Base-by-base conservation (phyloP, 64 coral and sea anemone genomes). In the Porites lutea region DNA sequence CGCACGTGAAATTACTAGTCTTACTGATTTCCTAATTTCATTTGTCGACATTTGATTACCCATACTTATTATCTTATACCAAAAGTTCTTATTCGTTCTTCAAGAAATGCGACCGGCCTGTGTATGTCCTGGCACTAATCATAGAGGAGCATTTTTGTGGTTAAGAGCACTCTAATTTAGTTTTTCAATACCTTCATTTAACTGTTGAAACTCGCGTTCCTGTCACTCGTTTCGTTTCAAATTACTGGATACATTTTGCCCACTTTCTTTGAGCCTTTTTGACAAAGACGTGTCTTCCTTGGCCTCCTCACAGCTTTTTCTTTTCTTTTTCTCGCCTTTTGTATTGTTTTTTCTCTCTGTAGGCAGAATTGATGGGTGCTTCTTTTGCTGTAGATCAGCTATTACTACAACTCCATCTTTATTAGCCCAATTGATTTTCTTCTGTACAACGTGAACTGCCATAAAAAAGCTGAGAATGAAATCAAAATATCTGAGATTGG, bases 291-390 rank as follows among this genome's bases (percentile, higher is more conserved):
- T 70, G 66, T 70, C 66, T n/a, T 70, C 66, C 66, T 70, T 70
- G 66, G 20, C 66, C 18, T 70, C 66, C 18, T 20, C 66, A 21
- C 21, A 21, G 18, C 15, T 70, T 70, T 70, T 70, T 70, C 66
- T 70, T 70, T 70, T 70, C 66, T n/a, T 70, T 70, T 70, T 70
- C 66, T 70, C 66, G 66, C 66, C 66, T 70, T 70, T 21, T 70
- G 14, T n/a, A 21, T n/a, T n/a, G 18, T 70, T 70, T 18, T n/a
- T n/a, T 18, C 66, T 70, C 18, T 70, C 66, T 70, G 66, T 0
- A 70, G 66, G 18, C 8, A 21, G 66, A 70, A 70, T 70, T 70
- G 66, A n/a, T 70, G 14, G 14, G 15, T 2, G 66, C 18, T 27
- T 70, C 66, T n/a, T 70, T 27, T 70, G 15, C 66, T 70, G 66